These are phyloP conservation scores for Platysternon megacephalum DNA, from an alignment of 2,113 vertebrate species.

Conservation along the genomic window DNA sequence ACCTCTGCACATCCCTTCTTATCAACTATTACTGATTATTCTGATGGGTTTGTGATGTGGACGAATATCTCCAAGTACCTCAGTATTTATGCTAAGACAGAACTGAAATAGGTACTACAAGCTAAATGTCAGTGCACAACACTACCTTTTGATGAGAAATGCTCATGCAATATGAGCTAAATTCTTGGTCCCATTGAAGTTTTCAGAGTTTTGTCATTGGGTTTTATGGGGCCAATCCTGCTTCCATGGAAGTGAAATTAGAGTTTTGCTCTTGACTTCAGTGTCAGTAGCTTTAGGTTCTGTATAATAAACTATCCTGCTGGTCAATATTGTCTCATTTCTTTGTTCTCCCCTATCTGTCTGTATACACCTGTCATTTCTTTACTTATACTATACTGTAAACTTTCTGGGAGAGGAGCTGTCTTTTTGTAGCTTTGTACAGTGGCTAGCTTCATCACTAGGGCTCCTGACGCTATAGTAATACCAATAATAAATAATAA, in stretches of 20 bases:
- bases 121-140: fast-evolving
- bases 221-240: not conserved
- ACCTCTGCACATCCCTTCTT: not conserved
- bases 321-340: not conserved
- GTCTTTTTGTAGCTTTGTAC: not conserved
- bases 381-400: not conserved
- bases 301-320: not conserved
- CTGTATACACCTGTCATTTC: not conserved
- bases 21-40: not conserved
- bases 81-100: fast-evolving
- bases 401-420: not conserved
- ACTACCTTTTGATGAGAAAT: fast-evolving
- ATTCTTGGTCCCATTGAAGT: not conserved
- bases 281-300: fast-evolving
- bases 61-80: not conserved
- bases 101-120: not conserved
- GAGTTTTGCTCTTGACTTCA: fast-evolving
- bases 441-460: not conserved
- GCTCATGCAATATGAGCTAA: not conserved
- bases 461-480: not conserved
- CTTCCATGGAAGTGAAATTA: not conserved
- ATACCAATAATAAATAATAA: not conserved
- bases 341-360: not conserved
- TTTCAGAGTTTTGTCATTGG: not conserved
- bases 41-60: not conserved